phyloP scores from a whole-genome alignment of 1,140 invertebrate species.

The Neuroterus valhalla region DNA sequence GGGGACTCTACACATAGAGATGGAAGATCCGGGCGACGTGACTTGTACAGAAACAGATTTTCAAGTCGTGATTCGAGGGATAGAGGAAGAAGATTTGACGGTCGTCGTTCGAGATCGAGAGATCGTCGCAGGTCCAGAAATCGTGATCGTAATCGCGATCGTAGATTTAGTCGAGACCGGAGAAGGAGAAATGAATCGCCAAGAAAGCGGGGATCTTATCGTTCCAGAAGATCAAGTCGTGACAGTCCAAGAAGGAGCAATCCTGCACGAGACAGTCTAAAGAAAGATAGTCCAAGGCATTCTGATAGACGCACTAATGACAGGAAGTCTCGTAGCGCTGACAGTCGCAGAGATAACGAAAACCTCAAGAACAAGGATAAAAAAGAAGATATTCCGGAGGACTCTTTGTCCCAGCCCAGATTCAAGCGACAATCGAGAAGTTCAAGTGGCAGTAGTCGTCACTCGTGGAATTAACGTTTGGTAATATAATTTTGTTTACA shows the following conservation, averaged over 20 bases:
- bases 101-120: conserved; percentile 60
- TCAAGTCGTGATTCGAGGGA: conserved; percentile 59
- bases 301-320: conserved; percentile 37
- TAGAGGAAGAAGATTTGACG: conserved; percentile 52
- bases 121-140: conserved; percentile 63
- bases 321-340: conserved; percentile 43
- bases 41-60: conserved; percentile 51
- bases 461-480: conserved; percentile 60
- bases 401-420: conserved; percentile 56
- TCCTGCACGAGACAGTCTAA: conserved; percentile 51
- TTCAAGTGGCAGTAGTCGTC: conserved; percentile 62
- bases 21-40: conserved; percentile 40
- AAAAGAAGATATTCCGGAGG: conserved; percentile 46
- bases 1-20: conserved; percentile 57
- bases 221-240: conserved; percentile 47
- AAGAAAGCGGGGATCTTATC: neutral
- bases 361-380: neutral
- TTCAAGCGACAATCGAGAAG: conserved; percentile 67
- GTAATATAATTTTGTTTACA: no score
- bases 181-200: conserved; percentile 46
- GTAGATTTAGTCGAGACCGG: conserved; percentile 61
- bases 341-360: conserved; percentile 54
- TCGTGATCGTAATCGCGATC: conserved; percentile 36
- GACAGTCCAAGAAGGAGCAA: conserved; percentile 58
- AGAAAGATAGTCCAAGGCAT: conserved; percentile 55